phyloP scores from a whole-genome alignment of 1,140 invertebrate genomes.

The Drosophila arizonae region DNA sequence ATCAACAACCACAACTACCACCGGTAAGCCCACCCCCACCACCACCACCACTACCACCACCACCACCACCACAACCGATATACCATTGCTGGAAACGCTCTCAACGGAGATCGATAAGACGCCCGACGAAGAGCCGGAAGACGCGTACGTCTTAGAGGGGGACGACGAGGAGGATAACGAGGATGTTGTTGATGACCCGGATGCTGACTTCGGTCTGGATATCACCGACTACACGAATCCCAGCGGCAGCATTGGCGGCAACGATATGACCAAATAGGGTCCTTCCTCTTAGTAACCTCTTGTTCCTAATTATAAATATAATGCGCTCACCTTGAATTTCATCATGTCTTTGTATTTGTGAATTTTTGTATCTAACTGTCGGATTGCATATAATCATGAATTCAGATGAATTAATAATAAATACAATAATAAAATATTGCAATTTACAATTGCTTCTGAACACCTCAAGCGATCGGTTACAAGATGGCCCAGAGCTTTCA shows the following conservation, averaged over 20 bases:
- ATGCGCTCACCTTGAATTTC: no score
- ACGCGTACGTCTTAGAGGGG: background rate
- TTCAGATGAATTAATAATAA: no score
- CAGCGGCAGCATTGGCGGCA: conserved; percentile 32
- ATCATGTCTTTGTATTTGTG: no score
- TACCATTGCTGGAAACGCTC: conserved; percentile 13
- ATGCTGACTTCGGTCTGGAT: background rate
- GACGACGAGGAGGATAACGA: background rate
- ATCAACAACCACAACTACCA: background rate
- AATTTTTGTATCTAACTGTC: no score
- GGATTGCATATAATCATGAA: no score
- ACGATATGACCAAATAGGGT: conserved; percentile 7
- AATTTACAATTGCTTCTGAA: no score
- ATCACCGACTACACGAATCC: background rate
- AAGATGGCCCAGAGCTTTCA: no score
- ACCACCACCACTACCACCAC: conserved; percentile 18
- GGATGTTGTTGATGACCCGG: background rate
- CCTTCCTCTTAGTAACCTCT: background rate
- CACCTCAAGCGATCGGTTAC: no score
- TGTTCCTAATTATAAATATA: no score
- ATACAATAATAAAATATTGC: no score
- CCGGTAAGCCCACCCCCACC: background rate
- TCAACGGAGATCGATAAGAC: background rate
- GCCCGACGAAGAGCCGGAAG: background rate
- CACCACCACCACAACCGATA: conserved; percentile 30